Evolutionary conservation across 2,797 vertebrate species (phyloP), one percentile per base, ranked within the genome.

Genomic region (Arrhamphus sclerolepis): DNA sequence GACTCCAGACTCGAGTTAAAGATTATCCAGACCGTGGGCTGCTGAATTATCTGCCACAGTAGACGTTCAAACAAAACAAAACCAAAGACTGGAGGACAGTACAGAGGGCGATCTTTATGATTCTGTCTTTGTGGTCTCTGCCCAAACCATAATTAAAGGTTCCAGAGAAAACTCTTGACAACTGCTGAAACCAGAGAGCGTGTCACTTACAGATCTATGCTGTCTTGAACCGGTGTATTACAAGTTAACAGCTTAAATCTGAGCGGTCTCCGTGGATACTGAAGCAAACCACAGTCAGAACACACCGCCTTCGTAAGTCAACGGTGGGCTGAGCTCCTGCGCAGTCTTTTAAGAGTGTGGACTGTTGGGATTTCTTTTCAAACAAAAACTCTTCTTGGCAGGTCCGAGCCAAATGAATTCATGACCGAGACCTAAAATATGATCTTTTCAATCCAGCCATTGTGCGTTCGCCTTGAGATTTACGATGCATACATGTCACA

Each of bases 91-190:
- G 60, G 52, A 50, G 44, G 34, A 53, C 50, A 54, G n/a, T 44
- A 77, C 67, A 0, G 73, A 65, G 64, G 17, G 6, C 21, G 28
- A 43, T 69, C 19, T 58, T 55, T 56, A 34, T 19, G 34, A 72
- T 70, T 73, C 62, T 58, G 44, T 66, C 56, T 69, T 78, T 82
- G 75, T 66, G 82, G 78, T 83, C 66, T 74, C 19, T 19, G 52
- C 54, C 39, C 24, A 63, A 79, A 79, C 66, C 54, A 56, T 85
- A 76, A 87, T 87, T 85, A 81, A 85, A 41, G 42, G 62, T 76
- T 78, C 52, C 53, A 69, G 64, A 52, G 74, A 62, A 80, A 77
- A 59, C 19, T 52, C 50, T n/a, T 29, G 51, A 81, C 74, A 69
- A 65, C 59, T 44, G 63, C 66, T 63, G 82, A 82, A 83, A 85